These are phyloP conservation scores for Tetramorium bicarinatum DNA, from an alignment of 2,888 invertebrate species.

Conservation along the genomic window DNA sequence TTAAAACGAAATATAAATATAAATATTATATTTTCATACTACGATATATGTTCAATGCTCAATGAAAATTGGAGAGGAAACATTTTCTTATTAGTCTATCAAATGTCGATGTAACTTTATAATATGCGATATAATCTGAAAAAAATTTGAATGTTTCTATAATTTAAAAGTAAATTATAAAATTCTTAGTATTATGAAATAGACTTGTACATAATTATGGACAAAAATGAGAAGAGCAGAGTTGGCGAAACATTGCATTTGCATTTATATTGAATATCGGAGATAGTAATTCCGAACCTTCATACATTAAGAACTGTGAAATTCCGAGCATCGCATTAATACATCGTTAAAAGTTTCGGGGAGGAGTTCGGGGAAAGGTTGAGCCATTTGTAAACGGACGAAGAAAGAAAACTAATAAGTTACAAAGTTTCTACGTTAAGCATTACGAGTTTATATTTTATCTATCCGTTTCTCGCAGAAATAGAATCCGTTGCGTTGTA, in stretches of 20 bases:
- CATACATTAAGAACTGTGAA: constrained; percentile 33
- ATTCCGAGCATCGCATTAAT: constrained; percentile 41
- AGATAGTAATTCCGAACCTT: constrained; percentile 29
- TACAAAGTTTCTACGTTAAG: constrained; percentile 35
- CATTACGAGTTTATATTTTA: constrained; percentile 25
- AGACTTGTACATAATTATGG: constrained; percentile 37
- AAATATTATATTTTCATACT: constrained; percentile 3
- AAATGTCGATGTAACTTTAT: background rate
- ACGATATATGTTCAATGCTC: background rate
- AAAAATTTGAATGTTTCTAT: background rate
- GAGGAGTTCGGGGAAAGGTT: constrained; percentile 6
- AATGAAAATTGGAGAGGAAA: background rate
- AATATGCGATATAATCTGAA: background rate
- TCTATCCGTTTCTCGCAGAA: constrained; percentile 14
- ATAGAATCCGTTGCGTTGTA: background rate
- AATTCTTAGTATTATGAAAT: constrained; percentile 19
- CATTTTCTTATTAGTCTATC: background rate
- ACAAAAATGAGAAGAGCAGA: constrained; percentile 21
- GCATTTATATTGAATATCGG: constrained; percentile 54
- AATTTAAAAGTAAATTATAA: constrained; percentile 22
- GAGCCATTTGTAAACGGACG: constrained; percentile 27
- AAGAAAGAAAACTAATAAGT: constrained; percentile 45
- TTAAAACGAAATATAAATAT: background rate
- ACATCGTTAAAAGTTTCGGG: constrained; percentile 37
- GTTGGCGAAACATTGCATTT: constrained; percentile 45